Evolutionary conservation across 2,888 invertebrate species (phyloP).

Genomic region (Flexamia atlantica): DNA sequence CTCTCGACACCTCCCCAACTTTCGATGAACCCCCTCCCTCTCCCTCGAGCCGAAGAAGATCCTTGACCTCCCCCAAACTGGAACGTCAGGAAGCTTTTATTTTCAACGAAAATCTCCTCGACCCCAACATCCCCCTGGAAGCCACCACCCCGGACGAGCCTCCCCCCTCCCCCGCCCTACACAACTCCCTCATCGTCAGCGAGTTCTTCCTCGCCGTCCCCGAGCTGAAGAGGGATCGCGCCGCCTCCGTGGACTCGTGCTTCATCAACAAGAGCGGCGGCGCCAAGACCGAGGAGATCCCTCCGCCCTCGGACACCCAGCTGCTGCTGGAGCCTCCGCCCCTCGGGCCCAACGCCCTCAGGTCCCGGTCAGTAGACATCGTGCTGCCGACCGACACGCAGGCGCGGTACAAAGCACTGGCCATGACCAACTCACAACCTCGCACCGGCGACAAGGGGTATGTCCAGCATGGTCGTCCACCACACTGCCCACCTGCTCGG

Average conservation of each 20-base stretch:
- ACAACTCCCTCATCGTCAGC: slow-evolving; percentile 76
- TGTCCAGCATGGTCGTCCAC: slow-evolving; percentile 70
- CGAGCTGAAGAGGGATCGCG: slow-evolving; percentile 89
- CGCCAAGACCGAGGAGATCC: slow-evolving; percentile 83
- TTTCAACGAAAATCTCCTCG: slow-evolving; percentile 75
- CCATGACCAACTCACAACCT: slow-evolving; percentile 65
- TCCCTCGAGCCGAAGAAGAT: slow-evolving; percentile 80
- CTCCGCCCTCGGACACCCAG: slow-evolving; percentile 76
- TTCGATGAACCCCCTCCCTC: slow-evolving; percentile 69
- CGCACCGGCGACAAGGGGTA: slow-evolving; percentile 74
- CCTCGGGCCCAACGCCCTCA: slow-evolving; percentile 77
- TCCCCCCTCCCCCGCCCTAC: slow-evolving; percentile 77
- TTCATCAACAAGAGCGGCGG: slow-evolving; percentile 85
- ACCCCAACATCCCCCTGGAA: slow-evolving; percentile 68
- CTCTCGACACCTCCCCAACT: slow-evolving; percentile 68
- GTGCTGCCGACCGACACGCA: slow-evolving; percentile 92
- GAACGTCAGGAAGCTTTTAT: slow-evolving; percentile 89
- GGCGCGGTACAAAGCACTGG: slow-evolving; percentile 89
- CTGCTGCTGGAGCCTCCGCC: slow-evolving; percentile 82
- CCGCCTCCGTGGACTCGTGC: slow-evolving; percentile 92
- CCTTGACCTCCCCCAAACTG: slow-evolving; percentile 79
- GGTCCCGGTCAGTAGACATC: slow-evolving; percentile 92
- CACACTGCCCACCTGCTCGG: neutral
- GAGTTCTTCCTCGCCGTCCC: slow-evolving; percentile 90
- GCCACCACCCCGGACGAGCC: slow-evolving; percentile 76